A percentile compares a stretch with the other conserved stretches of the same genome.
Evolutionary conservation across 2,797 vertebrate species (phyloP).

Genomic region (Taenioides sp.): DNA sequence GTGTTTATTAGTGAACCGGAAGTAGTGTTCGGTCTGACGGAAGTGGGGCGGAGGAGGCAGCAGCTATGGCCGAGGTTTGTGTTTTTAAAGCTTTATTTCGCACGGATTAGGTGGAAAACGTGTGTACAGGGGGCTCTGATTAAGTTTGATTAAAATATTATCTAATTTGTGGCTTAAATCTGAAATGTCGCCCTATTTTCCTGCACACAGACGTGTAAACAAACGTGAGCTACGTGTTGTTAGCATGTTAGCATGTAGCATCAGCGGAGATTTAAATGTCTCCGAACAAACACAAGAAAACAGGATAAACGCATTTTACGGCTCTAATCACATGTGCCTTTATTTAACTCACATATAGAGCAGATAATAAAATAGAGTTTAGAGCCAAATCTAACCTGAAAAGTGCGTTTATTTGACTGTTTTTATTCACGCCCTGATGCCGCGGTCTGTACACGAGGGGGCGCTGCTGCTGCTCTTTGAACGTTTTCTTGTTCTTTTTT

Average conservation of each 20-base stretch:
- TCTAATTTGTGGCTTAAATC: background rate
- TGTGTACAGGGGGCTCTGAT: fast-evolving
- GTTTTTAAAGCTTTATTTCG: background rate
- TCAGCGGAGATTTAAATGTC: background rate
- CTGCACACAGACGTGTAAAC: background rate
- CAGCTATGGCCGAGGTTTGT: conserved; percentile 68
- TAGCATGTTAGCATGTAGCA: conserved; percentile 9
- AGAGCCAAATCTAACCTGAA: background rate
- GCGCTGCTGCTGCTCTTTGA: background rate
- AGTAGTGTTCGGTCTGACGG: background rate
- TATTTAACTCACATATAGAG: fast-evolving
- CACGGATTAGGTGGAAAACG: background rate
- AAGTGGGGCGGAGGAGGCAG: background rate
- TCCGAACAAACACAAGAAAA: background rate
- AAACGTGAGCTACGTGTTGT: conserved; percentile 40
- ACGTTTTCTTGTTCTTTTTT: too few relatives aligned
- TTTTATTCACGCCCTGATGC: background rate
- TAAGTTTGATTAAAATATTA: fast-evolving
- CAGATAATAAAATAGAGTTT: background rate
- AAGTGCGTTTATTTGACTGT: background rate
- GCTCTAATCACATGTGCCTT: fast-evolving
- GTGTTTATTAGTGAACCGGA: background rate
- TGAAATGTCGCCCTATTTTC: background rate
- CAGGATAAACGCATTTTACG: fast-evolving
- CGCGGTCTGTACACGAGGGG: background rate